Evolutionary conservation across 64 coral and sea anemone species (phyloP).

Genomic region (Montipora efflorescens): DNA sequence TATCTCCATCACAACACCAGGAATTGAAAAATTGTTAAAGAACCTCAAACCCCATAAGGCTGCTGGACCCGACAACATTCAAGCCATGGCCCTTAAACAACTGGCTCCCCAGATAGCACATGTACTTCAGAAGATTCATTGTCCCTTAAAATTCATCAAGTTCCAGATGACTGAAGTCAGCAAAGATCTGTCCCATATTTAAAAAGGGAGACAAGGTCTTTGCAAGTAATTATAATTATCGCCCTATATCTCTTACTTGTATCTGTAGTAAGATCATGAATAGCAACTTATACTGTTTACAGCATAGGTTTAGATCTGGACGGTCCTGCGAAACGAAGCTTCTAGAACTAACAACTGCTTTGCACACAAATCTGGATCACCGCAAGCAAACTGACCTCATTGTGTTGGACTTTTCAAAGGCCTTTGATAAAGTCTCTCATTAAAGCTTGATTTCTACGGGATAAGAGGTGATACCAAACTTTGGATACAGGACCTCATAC

Average conservation of each 20-base stretch:
- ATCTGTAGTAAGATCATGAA: slow-evolving; percentile 53
- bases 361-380: background rate
- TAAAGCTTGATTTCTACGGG: background rate
- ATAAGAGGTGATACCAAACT: background rate
- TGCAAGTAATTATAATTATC: slow-evolving; percentile 63
- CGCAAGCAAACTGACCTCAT: slow-evolving; percentile 46
- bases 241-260: slow-evolving; percentile 55
- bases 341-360: background rate
- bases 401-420: slow-evolving; percentile 27
- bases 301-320: slow-evolving; percentile 17
- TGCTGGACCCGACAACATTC: slow-evolving; percentile 1
- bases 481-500: background rate
- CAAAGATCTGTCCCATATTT: slow-evolving; percentile 20
- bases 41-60: too few relatives aligned
- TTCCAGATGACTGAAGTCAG: slow-evolving; percentile 43
- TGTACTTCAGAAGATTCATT: slow-evolving; percentile 10
- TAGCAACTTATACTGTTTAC: slow-evolving; percentile 25
- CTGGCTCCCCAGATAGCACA: background rate
- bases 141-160: background rate
- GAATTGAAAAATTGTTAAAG: too few relatives aligned
- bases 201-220: slow-evolving; percentile 50
- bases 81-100: slow-evolving; percentile 9
- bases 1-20: too few relatives aligned
- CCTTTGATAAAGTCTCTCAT: background rate
- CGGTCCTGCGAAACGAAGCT: slow-evolving; percentile 61